phyloP scores from a whole-genome alignment of 1,140 invertebrate genomes.

The Fopius arisanus region DNA sequence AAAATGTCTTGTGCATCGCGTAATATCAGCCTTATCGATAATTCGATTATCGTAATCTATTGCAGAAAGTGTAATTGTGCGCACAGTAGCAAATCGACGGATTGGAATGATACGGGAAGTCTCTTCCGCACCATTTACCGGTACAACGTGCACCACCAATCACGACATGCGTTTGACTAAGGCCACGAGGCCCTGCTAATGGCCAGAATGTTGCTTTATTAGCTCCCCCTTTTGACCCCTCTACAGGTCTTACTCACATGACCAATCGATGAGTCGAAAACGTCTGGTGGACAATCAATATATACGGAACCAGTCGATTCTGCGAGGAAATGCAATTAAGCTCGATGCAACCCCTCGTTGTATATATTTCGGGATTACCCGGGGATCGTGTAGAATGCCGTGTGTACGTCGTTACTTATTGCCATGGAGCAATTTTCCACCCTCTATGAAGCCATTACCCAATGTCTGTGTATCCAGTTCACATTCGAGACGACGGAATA shows the following conservation, averaged over 20 bases:
- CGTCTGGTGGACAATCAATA: conserved; percentile 33
- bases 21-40: conserved; percentile 24
- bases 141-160: background rate
- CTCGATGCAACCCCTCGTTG: background rate
- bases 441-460: conserved; percentile 34
- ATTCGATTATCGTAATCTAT: conserved; percentile 30
- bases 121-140: conserved; percentile 35
- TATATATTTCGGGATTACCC: conserved; percentile 36
- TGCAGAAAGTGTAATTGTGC: conserved; percentile 24
- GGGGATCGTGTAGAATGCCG: conserved; percentile 20
- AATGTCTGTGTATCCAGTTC: background rate
- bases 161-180: conserved; percentile 2
- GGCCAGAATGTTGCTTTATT: conserved; percentile 35
- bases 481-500: conserved; percentile 9
- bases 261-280: conserved; percentile 34
- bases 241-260: background rate
- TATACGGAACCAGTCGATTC: conserved; percentile 30
- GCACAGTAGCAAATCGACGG: conserved; percentile 12
- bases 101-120: conserved; percentile 24
- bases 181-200: conserved; percentile 27
- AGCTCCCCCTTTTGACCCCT: conserved; percentile 7
- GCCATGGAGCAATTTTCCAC: conserved; percentile 36
- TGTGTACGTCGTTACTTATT: conserved; percentile 30
- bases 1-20: background rate
- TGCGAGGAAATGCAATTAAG: conserved; percentile 42